Conservation (phyloP, 2,113 vertebrate species). For the Lanius collurio region DNA sequence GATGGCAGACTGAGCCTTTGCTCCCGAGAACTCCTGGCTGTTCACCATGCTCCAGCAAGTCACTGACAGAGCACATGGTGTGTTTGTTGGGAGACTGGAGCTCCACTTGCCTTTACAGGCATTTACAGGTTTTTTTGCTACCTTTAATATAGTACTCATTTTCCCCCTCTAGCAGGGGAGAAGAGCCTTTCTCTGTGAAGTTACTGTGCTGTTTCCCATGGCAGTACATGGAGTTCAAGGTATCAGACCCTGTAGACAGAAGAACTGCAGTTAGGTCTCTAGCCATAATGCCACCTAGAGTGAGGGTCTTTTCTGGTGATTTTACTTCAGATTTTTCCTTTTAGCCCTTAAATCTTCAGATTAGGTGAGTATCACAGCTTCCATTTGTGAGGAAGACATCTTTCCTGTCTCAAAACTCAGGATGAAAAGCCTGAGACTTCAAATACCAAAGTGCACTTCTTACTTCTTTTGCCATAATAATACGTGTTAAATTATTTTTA, state of each 20-base stretch:
- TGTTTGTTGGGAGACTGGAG: neutral
- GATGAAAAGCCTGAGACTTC: neutral
- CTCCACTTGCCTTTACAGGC: neutral
- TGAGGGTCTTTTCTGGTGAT: neutral
- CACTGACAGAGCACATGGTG: accelerated
- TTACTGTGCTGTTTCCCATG: neutral
- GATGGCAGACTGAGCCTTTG: neutral
- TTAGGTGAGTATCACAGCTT: neutral
- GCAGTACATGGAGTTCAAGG: neutral
- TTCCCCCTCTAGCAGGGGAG: neutral
- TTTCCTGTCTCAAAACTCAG: neutral
- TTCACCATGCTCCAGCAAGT: neutral
- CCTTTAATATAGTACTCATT: neutral
- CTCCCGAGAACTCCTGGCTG: accelerated
- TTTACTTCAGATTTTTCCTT: neutral
- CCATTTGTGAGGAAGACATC: neutral
- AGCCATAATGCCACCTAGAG: neutral
- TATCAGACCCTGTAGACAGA: neutral
- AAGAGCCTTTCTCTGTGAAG: neutral
- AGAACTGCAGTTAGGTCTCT: neutral
- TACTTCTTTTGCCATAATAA: neutral
- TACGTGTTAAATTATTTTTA: neutral
- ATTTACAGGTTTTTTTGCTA: neutral
- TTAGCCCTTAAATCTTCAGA: neutral
- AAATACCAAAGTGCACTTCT: neutral